Percentiles rank a stretch among this genome's conserved stretches.
phyloP scores from a whole-genome alignment of 2,797 vertebrate species.

The Alcedo atthis region DNA sequence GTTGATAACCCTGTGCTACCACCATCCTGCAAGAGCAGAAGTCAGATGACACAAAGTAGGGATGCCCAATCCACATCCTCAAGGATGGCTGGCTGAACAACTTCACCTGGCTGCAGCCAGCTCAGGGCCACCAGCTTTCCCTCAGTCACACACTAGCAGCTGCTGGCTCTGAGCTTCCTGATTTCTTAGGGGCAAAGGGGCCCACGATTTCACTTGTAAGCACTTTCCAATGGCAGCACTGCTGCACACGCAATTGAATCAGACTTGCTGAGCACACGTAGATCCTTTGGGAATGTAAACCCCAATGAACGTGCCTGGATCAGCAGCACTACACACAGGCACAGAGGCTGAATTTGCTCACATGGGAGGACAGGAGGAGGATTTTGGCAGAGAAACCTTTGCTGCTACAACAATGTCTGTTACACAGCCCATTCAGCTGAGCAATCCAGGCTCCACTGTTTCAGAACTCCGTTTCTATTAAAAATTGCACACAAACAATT shows the following conservation, averaged over 20 bases:
- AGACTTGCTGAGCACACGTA: background rate
- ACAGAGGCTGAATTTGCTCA: background rate
- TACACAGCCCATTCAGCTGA: background rate
- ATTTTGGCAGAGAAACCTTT: background rate
- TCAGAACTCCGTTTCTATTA: background rate
- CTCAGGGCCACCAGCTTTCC: background rate
- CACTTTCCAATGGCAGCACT: background rate
- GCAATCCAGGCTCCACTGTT: background rate
- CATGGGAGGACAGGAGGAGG: background rate
- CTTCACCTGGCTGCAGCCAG: rapidly evolving
- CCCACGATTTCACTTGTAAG: rapidly evolving
- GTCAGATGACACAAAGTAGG: background rate
- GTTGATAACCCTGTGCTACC: background rate
- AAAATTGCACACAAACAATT: background rate
- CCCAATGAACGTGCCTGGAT: background rate
- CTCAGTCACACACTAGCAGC: background rate
- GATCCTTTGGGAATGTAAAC: background rate
- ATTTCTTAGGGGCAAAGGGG: background rate
- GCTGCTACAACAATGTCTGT: background rate
- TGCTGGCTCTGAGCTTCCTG: background rate
- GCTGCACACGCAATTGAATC: background rate
- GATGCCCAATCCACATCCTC: background rate
- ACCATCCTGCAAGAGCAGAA: background rate
- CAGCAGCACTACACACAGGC: background rate
- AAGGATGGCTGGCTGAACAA: background rate